Evolutionary conservation across 2,888 invertebrate species (phyloP).

Genomic region (Oligia strigilis): DNA sequence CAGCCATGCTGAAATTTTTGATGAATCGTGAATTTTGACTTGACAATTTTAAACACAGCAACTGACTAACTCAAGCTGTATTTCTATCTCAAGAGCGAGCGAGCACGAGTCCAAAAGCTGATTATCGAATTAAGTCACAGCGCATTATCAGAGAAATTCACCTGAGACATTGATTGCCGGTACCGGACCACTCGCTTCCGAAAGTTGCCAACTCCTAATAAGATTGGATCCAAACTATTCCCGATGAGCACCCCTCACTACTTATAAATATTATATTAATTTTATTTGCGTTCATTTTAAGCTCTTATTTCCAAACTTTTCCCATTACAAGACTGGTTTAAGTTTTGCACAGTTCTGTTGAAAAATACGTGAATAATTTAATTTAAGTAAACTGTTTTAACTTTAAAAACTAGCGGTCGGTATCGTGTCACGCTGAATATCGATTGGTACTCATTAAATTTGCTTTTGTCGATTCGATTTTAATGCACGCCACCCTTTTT

Average conservation of each 20-base stretch:
- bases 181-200: conserved; percentile 63
- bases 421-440: conserved; percentile 59
- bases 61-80: neutral
- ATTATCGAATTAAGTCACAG: conserved; percentile 65
- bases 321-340: conserved; percentile 45
- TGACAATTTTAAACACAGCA: conserved; percentile 29
- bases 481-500: conserved; percentile 73
- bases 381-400: conserved; percentile 45
- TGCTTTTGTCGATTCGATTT: conserved; percentile 69
- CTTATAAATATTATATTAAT: conserved; percentile 43
- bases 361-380: conserved; percentile 48
- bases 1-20: conserved; percentile 18
- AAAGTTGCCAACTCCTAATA: conserved; percentile 76
- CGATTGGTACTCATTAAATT: conserved; percentile 72
- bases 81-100: conserved; percentile 9
- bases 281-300: conserved; percentile 49
- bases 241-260: conserved; percentile 57
- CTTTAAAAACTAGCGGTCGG: conserved; percentile 14
- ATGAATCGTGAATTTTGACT: conserved; percentile 24
- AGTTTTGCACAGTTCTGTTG: conserved; percentile 36
- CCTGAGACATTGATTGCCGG: conserved; percentile 67
- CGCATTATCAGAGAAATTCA: conserved; percentile 68
- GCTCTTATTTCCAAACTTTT: conserved; percentile 51
- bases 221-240: conserved; percentile 72
- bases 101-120: conserved; percentile 36